phyloP scores from a whole-genome alignment of 2,113 vertebrate genomes.

The Sander lucioperca region DNA sequence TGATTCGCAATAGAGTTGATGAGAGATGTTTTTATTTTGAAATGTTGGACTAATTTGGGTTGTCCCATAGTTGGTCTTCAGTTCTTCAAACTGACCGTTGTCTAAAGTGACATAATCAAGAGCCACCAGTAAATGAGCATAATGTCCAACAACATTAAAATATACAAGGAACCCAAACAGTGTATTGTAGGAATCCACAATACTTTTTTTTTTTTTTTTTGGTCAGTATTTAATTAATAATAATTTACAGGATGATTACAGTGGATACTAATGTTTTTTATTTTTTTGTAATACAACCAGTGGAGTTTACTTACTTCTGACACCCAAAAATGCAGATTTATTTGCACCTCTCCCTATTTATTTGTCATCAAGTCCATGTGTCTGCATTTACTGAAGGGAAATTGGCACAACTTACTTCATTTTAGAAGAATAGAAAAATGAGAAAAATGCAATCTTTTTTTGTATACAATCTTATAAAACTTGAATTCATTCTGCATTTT shows the following conservation, averaged over 20 bases:
- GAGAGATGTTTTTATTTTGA: background rate
- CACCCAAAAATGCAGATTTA: background rate
- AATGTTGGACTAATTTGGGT: background rate
- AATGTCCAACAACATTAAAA: background rate
- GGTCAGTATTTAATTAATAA: background rate
- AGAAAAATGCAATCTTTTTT: background rate
- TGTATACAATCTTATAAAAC: background rate
- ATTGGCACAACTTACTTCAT: background rate
- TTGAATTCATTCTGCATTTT: background rate
- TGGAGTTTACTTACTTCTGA: background rate
- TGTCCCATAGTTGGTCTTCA: background rate
- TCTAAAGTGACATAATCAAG: background rate
- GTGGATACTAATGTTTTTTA: background rate
- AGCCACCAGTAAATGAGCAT: background rate
- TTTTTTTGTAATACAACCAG: background rate
- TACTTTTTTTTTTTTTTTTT: too few relatives aligned
- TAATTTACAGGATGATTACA: background rate
- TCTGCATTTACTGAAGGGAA: background rate
- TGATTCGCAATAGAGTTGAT: background rate
- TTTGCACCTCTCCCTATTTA: background rate
- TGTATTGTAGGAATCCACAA: too few relatives aligned
- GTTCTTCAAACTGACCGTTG: background rate
- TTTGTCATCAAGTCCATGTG: background rate
- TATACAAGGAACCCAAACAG: background rate
- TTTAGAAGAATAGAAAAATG: background rate